Base-by-base conservation (phyloP, 1,140 invertebrate genomes). In the Drosophila repletoides region DNA sequence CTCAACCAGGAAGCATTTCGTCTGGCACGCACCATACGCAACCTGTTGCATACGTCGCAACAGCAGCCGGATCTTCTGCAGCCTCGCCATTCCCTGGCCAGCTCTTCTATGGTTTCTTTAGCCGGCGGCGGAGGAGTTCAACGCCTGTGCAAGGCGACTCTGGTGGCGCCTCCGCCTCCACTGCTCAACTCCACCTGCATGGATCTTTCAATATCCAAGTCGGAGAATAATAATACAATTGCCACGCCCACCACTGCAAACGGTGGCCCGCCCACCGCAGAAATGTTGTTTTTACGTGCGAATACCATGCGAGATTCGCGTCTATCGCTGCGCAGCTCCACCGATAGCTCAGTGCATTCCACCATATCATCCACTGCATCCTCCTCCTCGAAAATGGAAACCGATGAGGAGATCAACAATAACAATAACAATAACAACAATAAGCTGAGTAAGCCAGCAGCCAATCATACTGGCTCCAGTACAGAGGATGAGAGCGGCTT, bases 401-500 rank as follows among this genome's bases (percentile, higher is more conserved):
- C 89, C 7, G 89, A 90, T 43, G 89, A 90, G 21, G 89, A 90
- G 34, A 51, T 49, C 24, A 40, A 34, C 64, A 31, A 72, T 36
- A 67, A 14, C 33, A 51, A 3, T 26, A 56, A 49, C 46, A 19
- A 19, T 12, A 22, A 15, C 51, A 26, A 61, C 61, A 31, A 31
- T n/a, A 77, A 77, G 15, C 56, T 40, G 3, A 43, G 12, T 12
- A 53, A 38, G 7, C 19, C 58, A 49, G 41, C 49, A 40, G 65
- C 43, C 63, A 65, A 60, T 24, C 15, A 53, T 63, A 65, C 63
- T 9, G 71, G 74, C 12, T 90, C 88, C 15, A 86, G 87, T 34
- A 90, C 89, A 0, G 95, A 96, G 77, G 95, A 95, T 67, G 95
- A 96, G 77, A 95, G 95, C 76, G 95, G 95, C 7, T 96, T 96